Conservation (phyloP, 2,888 invertebrate genomes). For the Macroteleia sp. region DNA sequence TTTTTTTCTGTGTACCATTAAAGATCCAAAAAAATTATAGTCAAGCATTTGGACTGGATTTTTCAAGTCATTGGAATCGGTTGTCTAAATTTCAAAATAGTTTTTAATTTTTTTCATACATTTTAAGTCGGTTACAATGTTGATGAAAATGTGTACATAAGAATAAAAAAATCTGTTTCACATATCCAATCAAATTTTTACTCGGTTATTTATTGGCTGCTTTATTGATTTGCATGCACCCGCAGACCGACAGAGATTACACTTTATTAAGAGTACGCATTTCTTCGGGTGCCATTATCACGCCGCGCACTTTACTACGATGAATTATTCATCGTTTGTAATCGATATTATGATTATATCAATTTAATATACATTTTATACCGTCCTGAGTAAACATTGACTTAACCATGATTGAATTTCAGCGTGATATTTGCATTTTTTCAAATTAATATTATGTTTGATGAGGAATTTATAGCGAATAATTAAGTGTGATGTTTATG, state of each 20-base stretch:
- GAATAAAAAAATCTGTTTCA: too few species aligned
- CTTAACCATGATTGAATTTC: constrained; percentile 39
- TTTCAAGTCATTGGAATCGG: too few species aligned
- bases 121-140: too few species aligned
- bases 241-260: constrained; percentile 22
- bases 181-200: constrained; percentile 32
- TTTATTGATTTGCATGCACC: constrained; percentile 36
- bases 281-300: constrained; percentile 34
- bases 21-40: too few species aligned
- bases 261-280: constrained; percentile 32
- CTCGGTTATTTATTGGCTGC: constrained; percentile 25
- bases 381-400: constrained; percentile 30
- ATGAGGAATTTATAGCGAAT: constrained; percentile 28
- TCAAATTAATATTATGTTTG: constrained; percentile 25
- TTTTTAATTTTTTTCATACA: too few species aligned
- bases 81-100: too few species aligned
- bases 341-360: constrained; percentile 32
- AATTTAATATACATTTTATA: constrained; percentile 40
- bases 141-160: too few species aligned
- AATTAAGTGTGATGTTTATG: constrained; percentile 35
- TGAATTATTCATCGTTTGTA: constrained; percentile 48
- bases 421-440: neutral
- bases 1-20: too few species aligned
- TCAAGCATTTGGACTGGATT: too few species aligned
- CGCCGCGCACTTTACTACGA: constrained; percentile 19